Percentiles rank a stretch among this genome's conserved stretches.
phyloP scores from a whole-genome alignment of 2,888 invertebrate species.

The Strigamia transsilvanica region DNA sequence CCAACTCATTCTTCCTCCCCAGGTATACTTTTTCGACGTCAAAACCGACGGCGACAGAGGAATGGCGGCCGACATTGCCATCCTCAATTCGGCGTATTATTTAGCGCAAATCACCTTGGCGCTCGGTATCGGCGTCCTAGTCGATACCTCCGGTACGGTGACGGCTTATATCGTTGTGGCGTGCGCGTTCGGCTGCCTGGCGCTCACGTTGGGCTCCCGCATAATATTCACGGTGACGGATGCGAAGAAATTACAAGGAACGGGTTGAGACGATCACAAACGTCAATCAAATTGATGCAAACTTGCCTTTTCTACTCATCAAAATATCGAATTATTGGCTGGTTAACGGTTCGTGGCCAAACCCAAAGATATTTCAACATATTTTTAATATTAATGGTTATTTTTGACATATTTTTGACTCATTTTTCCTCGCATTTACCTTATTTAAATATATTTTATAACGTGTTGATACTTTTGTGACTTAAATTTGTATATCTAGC shows the following conservation, averaged over 20 bases:
- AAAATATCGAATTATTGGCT: neutral
- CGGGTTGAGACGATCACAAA: neutral
- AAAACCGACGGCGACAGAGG: slow-evolving; percentile 56
- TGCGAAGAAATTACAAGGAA: slow-evolving; percentile 24
- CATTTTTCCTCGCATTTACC: neutral
- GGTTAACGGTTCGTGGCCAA: no score
- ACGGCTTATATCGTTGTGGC: slow-evolving; percentile 65
- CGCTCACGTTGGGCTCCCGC: slow-evolving; percentile 59
- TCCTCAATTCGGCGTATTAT: slow-evolving; percentile 66
- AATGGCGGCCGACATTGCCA: slow-evolving; percentile 60
- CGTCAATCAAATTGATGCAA: no score
- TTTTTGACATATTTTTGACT: neutral
- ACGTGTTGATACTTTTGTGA: neutral
- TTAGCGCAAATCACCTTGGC: slow-evolving; percentile 66
- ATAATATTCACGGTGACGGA: slow-evolving; percentile 57
- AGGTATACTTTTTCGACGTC: slow-evolving; percentile 63
- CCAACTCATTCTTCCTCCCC: neutral
- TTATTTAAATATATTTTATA: neutral
- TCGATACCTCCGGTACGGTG: slow-evolving; percentile 64
- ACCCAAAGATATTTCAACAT: slow-evolving; percentile 2
- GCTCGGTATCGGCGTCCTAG: slow-evolving; percentile 65
- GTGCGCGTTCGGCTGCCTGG: slow-evolving; percentile 63
- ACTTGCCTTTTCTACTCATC: no score
- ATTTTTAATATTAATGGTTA: neutral
- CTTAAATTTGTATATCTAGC: neutral